Evolutionary conservation across 1,140 invertebrate genomes (phyloP).

Genomic region (Drosophila bocki): DNA sequence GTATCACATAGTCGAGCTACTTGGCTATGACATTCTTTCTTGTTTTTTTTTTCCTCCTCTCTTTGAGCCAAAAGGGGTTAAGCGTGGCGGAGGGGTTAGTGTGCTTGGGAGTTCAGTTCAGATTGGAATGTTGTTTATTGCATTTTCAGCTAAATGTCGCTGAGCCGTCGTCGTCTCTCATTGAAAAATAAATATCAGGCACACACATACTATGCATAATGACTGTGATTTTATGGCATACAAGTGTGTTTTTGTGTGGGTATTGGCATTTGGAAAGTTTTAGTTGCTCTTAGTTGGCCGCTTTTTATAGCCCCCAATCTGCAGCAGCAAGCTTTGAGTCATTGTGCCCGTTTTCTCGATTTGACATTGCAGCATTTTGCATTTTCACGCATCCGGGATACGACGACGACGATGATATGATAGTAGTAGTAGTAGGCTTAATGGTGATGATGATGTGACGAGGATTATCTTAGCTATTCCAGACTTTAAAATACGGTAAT

Average conservation of each 20-base stretch:
- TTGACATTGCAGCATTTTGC: constrained; percentile 71
- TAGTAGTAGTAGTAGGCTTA: neutral
- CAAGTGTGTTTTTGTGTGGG: constrained; percentile 12
- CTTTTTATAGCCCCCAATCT: constrained; percentile 63
- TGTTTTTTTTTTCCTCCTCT: constrained; percentile 3
- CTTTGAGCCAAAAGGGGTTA: constrained; percentile 10
- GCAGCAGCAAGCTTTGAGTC: constrained; percentile 49
- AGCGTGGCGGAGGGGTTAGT: constrained; percentile 17
- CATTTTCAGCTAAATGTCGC: constrained; percentile 74
- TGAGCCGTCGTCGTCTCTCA: constrained; percentile 47
- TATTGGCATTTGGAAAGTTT: constrained; percentile 75
- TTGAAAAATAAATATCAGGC: constrained; percentile 44
- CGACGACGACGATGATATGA: constrained; percentile 1
- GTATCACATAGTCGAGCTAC: neutral
- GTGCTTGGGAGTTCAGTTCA: constrained; percentile 53
- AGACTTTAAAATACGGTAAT: constrained; percentile 17
- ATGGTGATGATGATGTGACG: constrained; percentile 29
- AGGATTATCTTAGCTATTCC: constrained; percentile 25
- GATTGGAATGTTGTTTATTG: constrained; percentile 80
- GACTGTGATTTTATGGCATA: constrained; percentile 53
- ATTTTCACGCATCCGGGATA: constrained; percentile 62
- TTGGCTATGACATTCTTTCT: neutral
- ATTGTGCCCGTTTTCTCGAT: constrained; percentile 66
- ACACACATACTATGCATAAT: constrained; percentile 63
- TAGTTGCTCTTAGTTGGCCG: constrained; percentile 34